Evolutionary conservation across 1,140 invertebrate genomes (phyloP), one percentile per base, ranked within the genome.

Genomic region (Sinella curviseta): DNA sequence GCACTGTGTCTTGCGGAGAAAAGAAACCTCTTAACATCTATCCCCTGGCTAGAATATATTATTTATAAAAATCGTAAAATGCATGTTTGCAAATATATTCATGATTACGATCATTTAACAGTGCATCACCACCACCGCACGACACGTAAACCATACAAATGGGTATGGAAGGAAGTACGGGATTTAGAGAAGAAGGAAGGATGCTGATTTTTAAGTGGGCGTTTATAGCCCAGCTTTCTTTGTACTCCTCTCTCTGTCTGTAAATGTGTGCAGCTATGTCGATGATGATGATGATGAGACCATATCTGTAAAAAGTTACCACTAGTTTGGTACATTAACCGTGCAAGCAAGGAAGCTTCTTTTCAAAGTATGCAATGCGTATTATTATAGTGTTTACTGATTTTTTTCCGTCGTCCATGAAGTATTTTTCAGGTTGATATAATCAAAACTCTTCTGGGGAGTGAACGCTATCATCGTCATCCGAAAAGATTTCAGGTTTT

Each of bases 201-300:
- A 70, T 70, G 65, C 24, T 70, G 65, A 70, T 70, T 70, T 70
- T 70, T 33, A 70, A 70, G 65, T 70, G 65, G 65, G 65, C 65
- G 65, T 70, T 70, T 70, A 70, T 70, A 26, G 57, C 14, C 57
- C 57, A n/a, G 16, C 57, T 65, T 65, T 65, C 14, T 65, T n/a
- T 26, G 39, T 48, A 20, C 39, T n/a, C n/a, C n/a, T n/a, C n/a
- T n/a, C n/a, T n/a, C n/a, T n/a, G n/a, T n/a, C n/a, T n/a, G n/a
- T n/a, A n/a, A n/a, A n/a, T 48, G 39, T 48, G 8, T 48, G 8
- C 20, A 8, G 39, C 39, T 48, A 20, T 20, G 20, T 48, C 39
- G n/a, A n/a, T 20, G 39, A 48, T 48, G 39, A 48, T 12, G 20
- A 48, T 48, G 39, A 8, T 20, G 20, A 12, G 20, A 48, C 39